Conservation (phyloP, 2,113 vertebrate genomes). For the Harpagus bidentatus region DNA sequence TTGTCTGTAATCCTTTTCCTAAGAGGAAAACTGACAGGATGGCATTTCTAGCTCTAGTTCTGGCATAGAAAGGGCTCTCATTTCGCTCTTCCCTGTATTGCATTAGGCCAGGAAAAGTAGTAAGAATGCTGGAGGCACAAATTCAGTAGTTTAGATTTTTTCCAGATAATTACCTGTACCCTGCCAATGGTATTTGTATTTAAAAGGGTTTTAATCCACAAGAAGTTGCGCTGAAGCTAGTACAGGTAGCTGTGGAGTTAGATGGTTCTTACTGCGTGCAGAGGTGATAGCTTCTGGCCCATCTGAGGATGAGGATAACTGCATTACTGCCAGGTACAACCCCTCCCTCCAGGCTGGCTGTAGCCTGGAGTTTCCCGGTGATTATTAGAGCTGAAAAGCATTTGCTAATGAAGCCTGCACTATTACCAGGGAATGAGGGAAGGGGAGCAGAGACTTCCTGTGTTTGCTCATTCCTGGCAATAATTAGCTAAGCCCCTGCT, state of each 20-base stretch:
- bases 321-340: not conserved
- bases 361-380: conserved; percentile 8
- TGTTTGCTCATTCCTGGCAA: conserved; percentile 18
- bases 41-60: not conserved
- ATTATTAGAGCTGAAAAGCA: not conserved
- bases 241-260: not conserved
- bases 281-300: not conserved
- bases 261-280: not conserved
- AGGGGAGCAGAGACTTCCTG: not conserved
- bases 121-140: not conserved
- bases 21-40: not conserved
- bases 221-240: not conserved
- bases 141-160: not conserved
- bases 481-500: not conserved
- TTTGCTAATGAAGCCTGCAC: not conserved
- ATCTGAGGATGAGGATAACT: not conserved
- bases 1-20: not conserved
- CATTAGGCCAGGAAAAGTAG: not conserved
- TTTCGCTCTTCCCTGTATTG: not conserved
- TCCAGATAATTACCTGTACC: not conserved
- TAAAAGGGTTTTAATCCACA: not conserved
- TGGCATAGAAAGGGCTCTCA: not conserved
- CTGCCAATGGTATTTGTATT: not conserved
- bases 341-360: not conserved
- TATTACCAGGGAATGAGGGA: conserved; percentile 4